Evolutionary conservation across 2,888 invertebrate genomes (phyloP).

Genomic region (Rhynchonema sp.): DNA sequence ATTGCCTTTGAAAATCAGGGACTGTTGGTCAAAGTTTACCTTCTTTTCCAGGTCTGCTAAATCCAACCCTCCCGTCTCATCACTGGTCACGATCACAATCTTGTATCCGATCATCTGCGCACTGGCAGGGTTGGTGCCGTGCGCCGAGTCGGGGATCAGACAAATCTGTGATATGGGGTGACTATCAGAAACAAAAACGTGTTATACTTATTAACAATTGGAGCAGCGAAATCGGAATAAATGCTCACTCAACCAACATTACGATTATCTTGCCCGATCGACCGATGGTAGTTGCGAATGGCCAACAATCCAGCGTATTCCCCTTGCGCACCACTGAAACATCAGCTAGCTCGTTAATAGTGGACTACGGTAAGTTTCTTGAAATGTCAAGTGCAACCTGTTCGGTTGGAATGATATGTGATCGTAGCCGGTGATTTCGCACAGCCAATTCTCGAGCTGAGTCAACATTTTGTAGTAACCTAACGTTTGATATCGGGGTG

Average conservation of each 20-base stretch:
- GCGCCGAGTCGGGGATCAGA: constrained; percentile 88
- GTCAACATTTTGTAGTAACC: constrained; percentile 75
- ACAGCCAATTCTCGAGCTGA: constrained; percentile 75
- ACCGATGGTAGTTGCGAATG: constrained; percentile 79
- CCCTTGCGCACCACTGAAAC: constrained; percentile 68
- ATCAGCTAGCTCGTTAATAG: background rate
- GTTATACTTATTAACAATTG: too few species aligned
- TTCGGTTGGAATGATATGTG: constrained; percentile 92
- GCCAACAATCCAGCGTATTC: constrained; percentile 91
- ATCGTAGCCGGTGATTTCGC: constrained; percentile 93
- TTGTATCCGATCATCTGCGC: constrained; percentile 93
- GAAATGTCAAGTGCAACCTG: constrained; percentile 39
- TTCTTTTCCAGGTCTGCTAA: constrained; percentile 66
- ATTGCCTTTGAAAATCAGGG: too few species aligned
- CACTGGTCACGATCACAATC: constrained; percentile 67
- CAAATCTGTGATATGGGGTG: constrained; percentile 46
- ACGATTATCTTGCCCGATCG: constrained; percentile 43
- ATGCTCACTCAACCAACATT: constrained; percentile 47
- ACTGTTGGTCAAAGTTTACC: too few species aligned
- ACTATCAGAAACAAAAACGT: too few species aligned
- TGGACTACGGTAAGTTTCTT: background rate
- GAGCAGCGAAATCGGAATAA: too few species aligned
- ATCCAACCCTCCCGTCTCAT: constrained; percentile 70
- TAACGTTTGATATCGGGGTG: constrained; percentile 62
- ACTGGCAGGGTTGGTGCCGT: constrained; percentile 98